These are phyloP conservation scores for Tangara arthus DNA, from an alignment of 2,797 vertebrate genomes.

Conservation along the genomic window DNA sequence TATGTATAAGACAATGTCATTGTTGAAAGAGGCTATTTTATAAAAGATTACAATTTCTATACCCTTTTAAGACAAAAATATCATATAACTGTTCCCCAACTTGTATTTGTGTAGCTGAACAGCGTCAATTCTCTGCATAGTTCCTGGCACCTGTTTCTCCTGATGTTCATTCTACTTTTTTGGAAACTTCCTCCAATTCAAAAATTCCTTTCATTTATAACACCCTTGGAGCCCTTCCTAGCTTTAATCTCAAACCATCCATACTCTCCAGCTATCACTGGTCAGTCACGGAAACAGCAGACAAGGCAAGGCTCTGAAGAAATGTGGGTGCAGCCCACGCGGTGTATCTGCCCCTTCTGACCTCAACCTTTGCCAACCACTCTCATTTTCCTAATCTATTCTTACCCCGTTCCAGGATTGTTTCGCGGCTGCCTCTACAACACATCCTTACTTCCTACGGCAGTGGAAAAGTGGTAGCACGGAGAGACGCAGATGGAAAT, in stretches of 20 bases:
- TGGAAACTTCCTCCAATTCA: neutral
- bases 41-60: neutral
- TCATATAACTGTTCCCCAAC: neutral
- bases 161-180: neutral
- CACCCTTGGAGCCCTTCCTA: neutral
- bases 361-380: neutral
- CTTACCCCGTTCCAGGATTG: neutral
- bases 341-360: neutral
- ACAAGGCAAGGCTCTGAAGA: neutral
- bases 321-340: neutral
- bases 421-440: neutral
- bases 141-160: neutral
- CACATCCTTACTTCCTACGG: fast-evolving
- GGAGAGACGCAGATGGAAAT: fast-evolving
- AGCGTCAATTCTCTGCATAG: neutral
- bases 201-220: neutral
- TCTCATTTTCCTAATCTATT: neutral
- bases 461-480: fast-evolving
- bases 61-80: neutral
- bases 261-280: neutral
- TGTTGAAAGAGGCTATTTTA: neutral
- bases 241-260: neutral
- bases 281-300: neutral
- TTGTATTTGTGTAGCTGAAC: neutral
- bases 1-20: neutral